These are phyloP conservation scores for Progne subis DNA, from an alignment of 2,113 vertebrate genomes.

Conservation along the genomic window DNA sequence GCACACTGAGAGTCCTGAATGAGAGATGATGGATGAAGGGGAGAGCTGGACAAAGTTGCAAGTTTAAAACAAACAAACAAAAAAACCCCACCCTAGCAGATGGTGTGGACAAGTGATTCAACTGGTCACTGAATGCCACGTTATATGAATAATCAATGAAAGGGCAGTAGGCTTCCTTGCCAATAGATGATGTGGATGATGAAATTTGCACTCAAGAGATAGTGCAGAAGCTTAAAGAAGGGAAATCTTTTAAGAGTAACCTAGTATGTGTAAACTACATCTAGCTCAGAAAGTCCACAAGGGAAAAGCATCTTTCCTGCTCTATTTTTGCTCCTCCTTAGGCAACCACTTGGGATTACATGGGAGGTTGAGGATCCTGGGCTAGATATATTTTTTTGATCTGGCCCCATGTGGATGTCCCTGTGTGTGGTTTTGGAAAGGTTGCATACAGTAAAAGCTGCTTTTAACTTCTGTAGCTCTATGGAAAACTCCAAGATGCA, in stretches of 20 bases:
- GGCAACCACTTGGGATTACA: not conserved
- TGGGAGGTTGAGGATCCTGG: not conserved
- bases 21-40: not conserved
- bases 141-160: not conserved
- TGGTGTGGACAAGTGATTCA: not conserved
- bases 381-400: not conserved
- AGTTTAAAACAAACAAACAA: not conserved
- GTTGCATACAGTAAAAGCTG: not conserved
- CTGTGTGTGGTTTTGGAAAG: not conserved
- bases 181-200: not conserved
- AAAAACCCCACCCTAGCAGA: not conserved
- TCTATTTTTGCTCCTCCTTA: not conserved
- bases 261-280: not conserved
- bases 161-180: not conserved
- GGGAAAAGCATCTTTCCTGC: not conserved
- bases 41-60: not conserved
- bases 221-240: not conserved
- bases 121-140: fast-evolving
- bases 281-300: not conserved
- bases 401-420: not conserved
- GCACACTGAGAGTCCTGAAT: not conserved
- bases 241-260: not conserved
- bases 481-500: not conserved
- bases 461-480: not conserved
- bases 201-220: not conserved